Conservation (phyloP, 2,797 vertebrate genomes). For the Chaetophractus vellerosus region DNA sequence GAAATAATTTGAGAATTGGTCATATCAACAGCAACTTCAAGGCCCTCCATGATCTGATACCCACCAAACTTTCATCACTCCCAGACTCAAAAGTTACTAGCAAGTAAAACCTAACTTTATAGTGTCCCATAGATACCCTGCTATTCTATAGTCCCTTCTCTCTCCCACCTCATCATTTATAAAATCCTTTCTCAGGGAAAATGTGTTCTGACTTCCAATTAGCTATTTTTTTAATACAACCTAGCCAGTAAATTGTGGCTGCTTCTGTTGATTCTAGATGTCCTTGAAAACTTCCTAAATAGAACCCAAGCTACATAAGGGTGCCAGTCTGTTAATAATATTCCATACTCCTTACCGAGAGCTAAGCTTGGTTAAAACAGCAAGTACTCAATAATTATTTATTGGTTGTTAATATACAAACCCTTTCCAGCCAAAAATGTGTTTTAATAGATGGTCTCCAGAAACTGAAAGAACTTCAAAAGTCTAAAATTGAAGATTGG, state of each 20-base stretch:
- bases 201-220: background rate
- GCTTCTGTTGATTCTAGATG: background rate
- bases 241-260: background rate
- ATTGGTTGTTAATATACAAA: background rate
- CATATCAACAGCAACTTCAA: constrained; percentile 24
- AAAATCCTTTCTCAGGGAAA: constrained; percentile 21
- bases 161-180: background rate
- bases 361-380: background rate
- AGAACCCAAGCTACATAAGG: constrained; percentile 38
- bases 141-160: background rate
- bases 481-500: background rate
- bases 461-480: constrained; percentile 36
- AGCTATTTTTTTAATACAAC: background rate
- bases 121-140: background rate
- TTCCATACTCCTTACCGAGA: background rate
- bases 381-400: background rate
- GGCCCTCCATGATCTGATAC: background rate
- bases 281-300: constrained; percentile 6
- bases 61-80: background rate
- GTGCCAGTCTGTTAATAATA: background rate
- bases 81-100: constrained; percentile 31
- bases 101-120: constrained; percentile 24
- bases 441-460: constrained; percentile 1
- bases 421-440: background rate
- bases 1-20: constrained; percentile 58